Percentiles rank a stretch among this genome's conserved stretches.
phyloP scores from a whole-genome alignment of 2,113 vertebrate species.

The Beaufortia kweichowensis region DNA sequence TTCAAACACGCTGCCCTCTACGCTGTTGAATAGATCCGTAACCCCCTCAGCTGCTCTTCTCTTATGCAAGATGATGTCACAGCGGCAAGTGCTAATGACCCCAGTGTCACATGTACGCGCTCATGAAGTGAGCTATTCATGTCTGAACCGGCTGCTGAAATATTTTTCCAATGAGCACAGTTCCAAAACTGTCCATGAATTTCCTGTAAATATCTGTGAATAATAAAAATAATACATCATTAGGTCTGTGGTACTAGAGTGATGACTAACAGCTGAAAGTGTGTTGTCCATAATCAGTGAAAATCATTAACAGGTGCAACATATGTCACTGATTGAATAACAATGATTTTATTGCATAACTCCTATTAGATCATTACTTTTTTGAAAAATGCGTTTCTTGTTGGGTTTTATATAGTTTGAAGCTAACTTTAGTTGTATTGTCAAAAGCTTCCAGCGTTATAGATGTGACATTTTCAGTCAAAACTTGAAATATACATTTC shows the following conservation, averaged over 20 bases:
- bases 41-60: not conserved
- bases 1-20: slow-evolving; percentile 43
- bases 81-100: slow-evolving; percentile 6
- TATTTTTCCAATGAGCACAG: not conserved
- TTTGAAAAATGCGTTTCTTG: too few relatives aligned
- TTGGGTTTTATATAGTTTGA: too few relatives aligned
- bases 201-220: slow-evolving; percentile 28
- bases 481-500: too few relatives aligned
- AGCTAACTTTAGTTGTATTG: too few relatives aligned
- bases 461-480: too few relatives aligned
- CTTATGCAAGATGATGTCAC: slow-evolving; percentile 4
- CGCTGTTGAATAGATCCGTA: slow-evolving; percentile 20
- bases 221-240: too few relatives aligned
- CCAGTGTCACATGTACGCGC: not conserved
- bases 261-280: not conserved
- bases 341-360: not conserved
- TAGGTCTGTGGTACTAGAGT: not conserved
- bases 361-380: too few relatives aligned
- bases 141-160: slow-evolving; percentile 17
- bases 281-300: not conserved
- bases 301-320: not conserved
- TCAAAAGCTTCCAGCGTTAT: too few relatives aligned
- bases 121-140: slow-evolving; percentile 21
- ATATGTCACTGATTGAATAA: not conserved
- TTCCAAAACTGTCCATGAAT: slow-evolving; percentile 1